A percentile compares a stretch with the other conserved stretches of the same genome.
These are phyloP conservation scores for Drosophila colorata DNA, from an alignment of 2,888 invertebrate species.

Conservation along the genomic window DNA sequence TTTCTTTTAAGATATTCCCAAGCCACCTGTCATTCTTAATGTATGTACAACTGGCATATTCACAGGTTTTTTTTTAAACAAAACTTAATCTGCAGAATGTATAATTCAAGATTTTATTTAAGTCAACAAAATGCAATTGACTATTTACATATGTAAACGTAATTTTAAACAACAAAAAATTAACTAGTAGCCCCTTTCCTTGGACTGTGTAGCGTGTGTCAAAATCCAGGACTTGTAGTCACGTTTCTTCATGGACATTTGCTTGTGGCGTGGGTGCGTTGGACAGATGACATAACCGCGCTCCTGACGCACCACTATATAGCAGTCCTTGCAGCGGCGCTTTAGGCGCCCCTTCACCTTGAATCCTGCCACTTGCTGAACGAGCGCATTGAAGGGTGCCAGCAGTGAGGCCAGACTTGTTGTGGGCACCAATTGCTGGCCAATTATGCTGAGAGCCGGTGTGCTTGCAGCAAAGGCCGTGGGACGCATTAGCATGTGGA, in stretches of 20 bases:
- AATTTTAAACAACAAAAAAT: constrained; percentile 28
- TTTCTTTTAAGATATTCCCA: background rate
- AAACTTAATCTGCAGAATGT: too few species aligned
- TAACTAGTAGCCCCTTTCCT: constrained; percentile 78
- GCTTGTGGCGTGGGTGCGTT: constrained; percentile 92
- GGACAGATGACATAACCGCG: constrained; percentile 91
- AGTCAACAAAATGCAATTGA: constrained; percentile 12
- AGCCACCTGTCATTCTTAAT: background rate
- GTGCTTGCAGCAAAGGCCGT: constrained; percentile 27
- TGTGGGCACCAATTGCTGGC: constrained; percentile 29
- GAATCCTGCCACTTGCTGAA: constrained; percentile 87
- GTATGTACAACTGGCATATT: background rate
- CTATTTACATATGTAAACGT: constrained; percentile 10
- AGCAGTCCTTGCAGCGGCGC: constrained; percentile 92
- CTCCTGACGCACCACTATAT: constrained; percentile 89
- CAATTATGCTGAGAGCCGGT: constrained; percentile 14
- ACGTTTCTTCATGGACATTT: constrained; percentile 90
- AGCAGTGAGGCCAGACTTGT: constrained; percentile 49
- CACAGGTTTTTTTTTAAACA: background rate
- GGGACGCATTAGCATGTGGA: constrained; percentile 72
- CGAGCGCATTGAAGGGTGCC: constrained; percentile 72
- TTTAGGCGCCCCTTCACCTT: constrained; percentile 90
- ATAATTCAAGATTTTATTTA: constrained; percentile 8
- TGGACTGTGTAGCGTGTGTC: constrained; percentile 90
- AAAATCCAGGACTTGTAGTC: constrained; percentile 91